A percentile compares a stretch with the other conserved stretches of the same genome.
Evolutionary conservation across 2,113 vertebrate species (phyloP).

Genomic region (Austrofundulus limnaeus): DNA sequence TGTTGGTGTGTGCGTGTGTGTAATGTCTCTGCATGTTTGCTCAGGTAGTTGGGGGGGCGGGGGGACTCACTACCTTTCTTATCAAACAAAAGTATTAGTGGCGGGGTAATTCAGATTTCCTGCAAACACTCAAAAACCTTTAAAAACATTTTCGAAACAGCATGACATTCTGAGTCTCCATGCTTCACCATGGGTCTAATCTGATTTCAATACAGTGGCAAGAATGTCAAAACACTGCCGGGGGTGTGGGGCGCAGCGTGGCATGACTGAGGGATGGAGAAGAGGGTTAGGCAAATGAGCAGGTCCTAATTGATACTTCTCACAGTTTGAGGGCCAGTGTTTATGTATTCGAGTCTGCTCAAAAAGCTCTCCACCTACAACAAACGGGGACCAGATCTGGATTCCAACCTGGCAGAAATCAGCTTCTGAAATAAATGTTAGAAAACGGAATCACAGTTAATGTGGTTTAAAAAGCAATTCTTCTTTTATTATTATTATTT

Average conservation of each 20-base stretch:
- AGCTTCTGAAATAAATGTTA: neutral
- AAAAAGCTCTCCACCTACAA: conserved; percentile 70
- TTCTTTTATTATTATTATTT: too few species aligned
- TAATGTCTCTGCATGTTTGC: conserved; percentile 42
- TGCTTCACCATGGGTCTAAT: conserved; percentile 42
- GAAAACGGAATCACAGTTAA: too few species aligned
- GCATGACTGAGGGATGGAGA: conserved; percentile 60
- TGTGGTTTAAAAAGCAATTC: too few species aligned
- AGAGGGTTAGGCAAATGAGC: conserved; percentile 75
- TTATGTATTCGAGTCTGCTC: conserved; percentile 67
- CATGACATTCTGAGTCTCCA: neutral
- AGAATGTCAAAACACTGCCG: conserved; percentile 65
- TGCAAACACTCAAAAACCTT: conserved; percentile 5
- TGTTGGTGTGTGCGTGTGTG: conserved; percentile 35
- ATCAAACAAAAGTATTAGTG: conserved; percentile 28
- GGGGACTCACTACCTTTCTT: conserved; percentile 18
- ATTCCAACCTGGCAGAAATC: conserved; percentile 22
- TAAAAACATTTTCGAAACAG: conserved; percentile 6
- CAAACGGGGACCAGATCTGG: conserved; percentile 55
- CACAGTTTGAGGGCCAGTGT: conserved; percentile 67
- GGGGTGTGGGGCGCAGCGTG: conserved; percentile 54
- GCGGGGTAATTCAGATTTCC: neutral
- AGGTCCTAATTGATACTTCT: conserved; percentile 76
- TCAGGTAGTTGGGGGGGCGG: neutral
- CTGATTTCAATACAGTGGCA: conserved; percentile 52